Evolutionary conservation across 2,113 vertebrate species (phyloP).

Genomic region (Ramphastos sulfuratus): DNA sequence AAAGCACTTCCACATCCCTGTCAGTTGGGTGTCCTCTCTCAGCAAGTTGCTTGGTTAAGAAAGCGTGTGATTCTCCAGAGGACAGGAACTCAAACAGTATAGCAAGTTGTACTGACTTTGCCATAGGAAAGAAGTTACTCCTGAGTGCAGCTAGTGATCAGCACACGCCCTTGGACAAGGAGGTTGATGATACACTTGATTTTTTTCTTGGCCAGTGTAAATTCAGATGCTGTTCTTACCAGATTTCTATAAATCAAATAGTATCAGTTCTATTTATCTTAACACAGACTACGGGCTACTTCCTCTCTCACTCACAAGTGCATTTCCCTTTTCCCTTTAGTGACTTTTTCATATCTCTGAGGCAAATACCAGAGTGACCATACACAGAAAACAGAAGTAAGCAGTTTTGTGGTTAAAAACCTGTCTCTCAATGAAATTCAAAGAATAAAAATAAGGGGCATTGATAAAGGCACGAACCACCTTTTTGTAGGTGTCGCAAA

Average conservation of each 20-base stretch:
- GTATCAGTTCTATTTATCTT: not conserved
- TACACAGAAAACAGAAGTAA: not conserved
- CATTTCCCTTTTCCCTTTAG: not conserved
- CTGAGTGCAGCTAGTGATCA: not conserved
- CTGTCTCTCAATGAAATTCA: not conserved
- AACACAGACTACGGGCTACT: not conserved
- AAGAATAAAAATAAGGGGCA: not conserved
- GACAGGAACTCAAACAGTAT: not conserved
- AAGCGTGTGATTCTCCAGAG: not conserved
- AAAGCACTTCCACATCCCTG: not conserved
- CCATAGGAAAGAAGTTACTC: not conserved
- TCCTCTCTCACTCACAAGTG: not conserved
- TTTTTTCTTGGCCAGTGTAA: not conserved
- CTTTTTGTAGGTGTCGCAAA: not conserved
- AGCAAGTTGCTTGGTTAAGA: not conserved
- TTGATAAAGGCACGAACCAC: not conserved
- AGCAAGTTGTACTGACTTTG: not conserved
- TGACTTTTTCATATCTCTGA: not conserved
- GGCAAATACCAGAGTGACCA: not conserved
- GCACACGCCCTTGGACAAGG: not conserved
- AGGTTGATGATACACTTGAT: not conserved
- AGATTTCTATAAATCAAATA: not conserved
- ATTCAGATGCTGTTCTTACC: not conserved
- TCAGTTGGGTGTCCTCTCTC: not conserved
- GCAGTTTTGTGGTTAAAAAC: not conserved